phyloP scores from a whole-genome alignment of 2,888 invertebrate genomes.

The Rhodophaea formosa region DNA sequence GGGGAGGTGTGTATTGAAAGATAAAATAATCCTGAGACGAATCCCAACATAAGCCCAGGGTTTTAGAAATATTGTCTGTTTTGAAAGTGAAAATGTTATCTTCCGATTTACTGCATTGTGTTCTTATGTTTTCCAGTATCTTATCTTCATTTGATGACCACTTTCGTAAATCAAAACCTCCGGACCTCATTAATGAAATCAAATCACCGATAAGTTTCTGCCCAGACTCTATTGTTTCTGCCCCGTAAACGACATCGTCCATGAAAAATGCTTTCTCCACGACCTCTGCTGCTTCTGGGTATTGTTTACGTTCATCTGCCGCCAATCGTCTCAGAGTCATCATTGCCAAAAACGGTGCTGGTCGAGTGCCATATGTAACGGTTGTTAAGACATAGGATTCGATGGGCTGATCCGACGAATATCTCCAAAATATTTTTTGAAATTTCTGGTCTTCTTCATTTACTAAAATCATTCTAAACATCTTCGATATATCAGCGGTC shows the following conservation, averaged over 20 bases:
- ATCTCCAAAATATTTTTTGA: neutral
- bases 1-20: neutral
- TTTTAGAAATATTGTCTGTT: neutral
- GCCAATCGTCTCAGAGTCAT: constrained; percentile 17
- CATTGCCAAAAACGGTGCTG: constrained; percentile 19
- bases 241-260: constrained; percentile 19
- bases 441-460: neutral
- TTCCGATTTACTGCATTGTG: no score
- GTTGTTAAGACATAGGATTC: constrained; percentile 16
- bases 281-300: constrained; percentile 16
- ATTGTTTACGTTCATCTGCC: constrained; percentile 20
- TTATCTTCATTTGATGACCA: constrained; percentile 15
- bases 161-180: constrained; percentile 22
- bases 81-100: neutral
- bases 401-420: neutral
- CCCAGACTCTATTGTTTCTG: neutral
- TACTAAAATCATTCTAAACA: neutral
- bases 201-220: constrained; percentile 18
- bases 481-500: neutral
- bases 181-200: neutral
- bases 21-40: constrained; percentile 1
- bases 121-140: no score
- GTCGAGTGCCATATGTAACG: no score
- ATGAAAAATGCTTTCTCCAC: constrained; percentile 20
- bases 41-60: constrained; percentile 22